Evolutionary conservation across 2,797 vertebrate species (phyloP).

Genomic region (Girardinus metallicus): DNA sequence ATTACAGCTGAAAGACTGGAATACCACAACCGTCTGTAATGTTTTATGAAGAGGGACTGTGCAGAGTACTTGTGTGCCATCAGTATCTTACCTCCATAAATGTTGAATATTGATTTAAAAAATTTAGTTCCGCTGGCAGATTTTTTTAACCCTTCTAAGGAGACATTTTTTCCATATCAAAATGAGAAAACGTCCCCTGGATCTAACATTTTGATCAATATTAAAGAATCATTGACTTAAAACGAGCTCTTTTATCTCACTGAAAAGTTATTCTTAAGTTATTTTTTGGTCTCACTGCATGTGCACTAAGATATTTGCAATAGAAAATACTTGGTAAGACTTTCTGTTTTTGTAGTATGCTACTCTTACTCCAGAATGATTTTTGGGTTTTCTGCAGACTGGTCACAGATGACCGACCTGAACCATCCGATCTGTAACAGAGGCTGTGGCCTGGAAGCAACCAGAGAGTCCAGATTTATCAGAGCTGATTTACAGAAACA

Average conservation of each 20-base stretch:
- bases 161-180: no score
- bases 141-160: no score
- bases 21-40: background rate
- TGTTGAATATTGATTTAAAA: background rate
- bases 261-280: no score
- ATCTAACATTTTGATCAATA: no score
- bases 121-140: no score
- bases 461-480: background rate
- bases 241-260: no score
- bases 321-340: background rate
- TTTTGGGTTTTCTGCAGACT: background rate
- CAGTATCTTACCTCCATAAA: background rate
- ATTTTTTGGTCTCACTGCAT: no score
- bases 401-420: background rate
- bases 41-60: background rate
- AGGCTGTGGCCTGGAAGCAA: background rate
- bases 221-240: no score
- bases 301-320: no score
- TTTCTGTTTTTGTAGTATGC: no score
- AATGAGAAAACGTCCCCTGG: no score
- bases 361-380: background rate
- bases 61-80: background rate
- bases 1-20: background rate
- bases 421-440: background rate
- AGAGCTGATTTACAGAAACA: background rate